Base-by-base conservation (phyloP, 1,140 invertebrate genomes). In the Teleogryllus occipitalis region DNA sequence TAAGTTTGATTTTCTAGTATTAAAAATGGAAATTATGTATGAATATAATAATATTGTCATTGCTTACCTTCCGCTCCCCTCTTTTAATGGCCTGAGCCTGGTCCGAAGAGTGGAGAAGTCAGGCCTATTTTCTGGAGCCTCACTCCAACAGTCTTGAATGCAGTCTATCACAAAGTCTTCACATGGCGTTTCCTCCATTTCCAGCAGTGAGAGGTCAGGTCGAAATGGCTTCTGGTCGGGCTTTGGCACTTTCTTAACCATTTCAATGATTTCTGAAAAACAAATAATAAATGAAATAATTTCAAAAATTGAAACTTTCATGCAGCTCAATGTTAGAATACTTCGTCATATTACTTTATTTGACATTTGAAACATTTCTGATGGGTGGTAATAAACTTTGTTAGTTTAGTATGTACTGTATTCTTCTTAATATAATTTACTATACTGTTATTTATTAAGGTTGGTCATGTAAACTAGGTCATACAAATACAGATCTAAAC, bases 121-220 rank as follows among this genome's bases (percentile, higher is more conserved):
- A 15, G 95, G 96, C 80, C 96, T 88, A 14, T 87, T 82, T 49
- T 95, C 92, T 7, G 95, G 94, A 82, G 91, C 89, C 85, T 97
- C 96, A 14, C 91, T 88, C 96, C 96, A 97, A 84, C 95, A 96
- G 82, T 96, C 95, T 81, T 89, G 89, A 85, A 97, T 96, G 82
- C 91, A 91, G 82, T 89, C 88, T 49, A 95, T 84, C 74, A 96
- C 90, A 83, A 92, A 95, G 80, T 96, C 93, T 75, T 94, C 92
- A 83, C 90, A 91, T 80, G 89, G 90, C 18, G 89, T 88, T 80
- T 91, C 89, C 21, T 88, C 89, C 73, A 93, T 91, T 74, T 91
- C 87, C 21, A 93, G 86, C 81, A 91, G 87, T 21, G 90, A 88
- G 47, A 94, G 86, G 84, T 94, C 91, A 7, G 96, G 96, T 79